Conservation (phyloP, 2,888 invertebrate genomes). For the Lymantria monacha region DNA sequence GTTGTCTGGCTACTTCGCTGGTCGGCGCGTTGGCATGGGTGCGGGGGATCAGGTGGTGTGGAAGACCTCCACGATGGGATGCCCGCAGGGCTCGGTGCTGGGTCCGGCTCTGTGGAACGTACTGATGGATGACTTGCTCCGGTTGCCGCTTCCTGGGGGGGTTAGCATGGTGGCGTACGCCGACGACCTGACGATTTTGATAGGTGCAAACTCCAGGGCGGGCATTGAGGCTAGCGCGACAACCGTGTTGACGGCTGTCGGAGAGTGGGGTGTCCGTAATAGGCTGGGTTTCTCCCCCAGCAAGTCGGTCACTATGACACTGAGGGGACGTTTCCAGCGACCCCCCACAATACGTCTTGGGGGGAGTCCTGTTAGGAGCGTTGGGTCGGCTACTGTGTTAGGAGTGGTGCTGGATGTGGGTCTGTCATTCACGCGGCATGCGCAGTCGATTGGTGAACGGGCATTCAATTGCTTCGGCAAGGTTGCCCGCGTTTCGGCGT, state of each 20-base stretch:
- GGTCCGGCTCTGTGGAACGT: conserved; percentile 31
- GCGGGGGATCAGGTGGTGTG: conserved; percentile 13
- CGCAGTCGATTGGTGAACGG: conserved; percentile 10
- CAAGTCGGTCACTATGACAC: background rate
- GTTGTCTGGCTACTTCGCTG: conserved; percentile 28
- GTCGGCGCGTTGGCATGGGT: conserved; percentile 19
- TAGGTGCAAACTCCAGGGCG: conserved; percentile 17
- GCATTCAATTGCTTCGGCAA: conserved; percentile 11
- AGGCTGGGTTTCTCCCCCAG: background rate
- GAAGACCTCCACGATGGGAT: conserved; percentile 28
- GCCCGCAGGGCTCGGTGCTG: conserved; percentile 30
- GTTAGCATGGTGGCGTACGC: conserved; percentile 24
- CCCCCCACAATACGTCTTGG: background rate
- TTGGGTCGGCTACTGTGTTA: conserved; percentile 7
- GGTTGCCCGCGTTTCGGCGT: conserved; percentile 17
- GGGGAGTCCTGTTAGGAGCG: conserved; percentile 2
- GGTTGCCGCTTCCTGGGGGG: conserved; percentile 20
- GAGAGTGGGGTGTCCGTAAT: background rate
- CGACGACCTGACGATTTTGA: conserved; percentile 28
- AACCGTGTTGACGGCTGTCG: background rate
- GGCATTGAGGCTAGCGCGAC: conserved; percentile 4
- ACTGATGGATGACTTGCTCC: conserved; percentile 28
- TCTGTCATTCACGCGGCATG: conserved; percentile 13
- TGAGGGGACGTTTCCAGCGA: background rate
- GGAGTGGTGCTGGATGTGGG: conserved; percentile 22